Conservation (phyloP, 1,140 invertebrate species). For the Hydropsyche tenuis region DNA sequence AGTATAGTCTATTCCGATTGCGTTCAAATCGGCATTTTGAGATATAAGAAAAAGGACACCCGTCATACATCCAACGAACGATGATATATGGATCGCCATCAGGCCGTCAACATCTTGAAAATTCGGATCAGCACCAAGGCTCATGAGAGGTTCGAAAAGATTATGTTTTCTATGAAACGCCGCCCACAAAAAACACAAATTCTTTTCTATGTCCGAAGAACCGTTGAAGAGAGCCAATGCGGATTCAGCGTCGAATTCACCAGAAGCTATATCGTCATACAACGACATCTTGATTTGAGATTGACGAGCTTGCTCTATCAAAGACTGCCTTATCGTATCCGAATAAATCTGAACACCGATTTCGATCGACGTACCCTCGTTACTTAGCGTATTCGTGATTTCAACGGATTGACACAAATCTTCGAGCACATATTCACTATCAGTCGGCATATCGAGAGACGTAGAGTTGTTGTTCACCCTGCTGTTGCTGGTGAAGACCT, state of each 20-base stretch:
- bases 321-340: slow-evolving; percentile 73
- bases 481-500: slow-evolving; percentile 56
- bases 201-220: slow-evolving; percentile 69
- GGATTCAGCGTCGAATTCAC: slow-evolving; percentile 66
- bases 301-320: slow-evolving; percentile 74
- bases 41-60: slow-evolving; percentile 72
- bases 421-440: slow-evolving; percentile 74
- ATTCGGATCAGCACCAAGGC: slow-evolving; percentile 71
- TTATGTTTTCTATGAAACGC: slow-evolving; percentile 73
- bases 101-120: slow-evolving; percentile 73
- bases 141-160: slow-evolving; percentile 66
- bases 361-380: slow-evolving; percentile 73
- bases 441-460: slow-evolving; percentile 69
- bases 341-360: slow-evolving; percentile 75
- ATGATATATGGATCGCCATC: slow-evolving; percentile 75
- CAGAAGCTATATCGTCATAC: slow-evolving; percentile 73
- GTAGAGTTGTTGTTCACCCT: slow-evolving; percentile 65
- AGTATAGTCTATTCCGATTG: slow-evolving; percentile 70
- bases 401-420: slow-evolving; percentile 75
- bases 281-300: slow-evolving; percentile 69
- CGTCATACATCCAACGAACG: slow-evolving; percentile 77
- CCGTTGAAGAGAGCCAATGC: slow-evolving; percentile 60
- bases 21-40: slow-evolving; percentile 72
- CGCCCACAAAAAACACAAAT: slow-evolving; percentile 73
- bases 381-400: slow-evolving; percentile 76